These are phyloP conservation scores for Mus spretus DNA, from an alignment of 2,797 vertebrate species.

Conservation along the genomic window DNA sequence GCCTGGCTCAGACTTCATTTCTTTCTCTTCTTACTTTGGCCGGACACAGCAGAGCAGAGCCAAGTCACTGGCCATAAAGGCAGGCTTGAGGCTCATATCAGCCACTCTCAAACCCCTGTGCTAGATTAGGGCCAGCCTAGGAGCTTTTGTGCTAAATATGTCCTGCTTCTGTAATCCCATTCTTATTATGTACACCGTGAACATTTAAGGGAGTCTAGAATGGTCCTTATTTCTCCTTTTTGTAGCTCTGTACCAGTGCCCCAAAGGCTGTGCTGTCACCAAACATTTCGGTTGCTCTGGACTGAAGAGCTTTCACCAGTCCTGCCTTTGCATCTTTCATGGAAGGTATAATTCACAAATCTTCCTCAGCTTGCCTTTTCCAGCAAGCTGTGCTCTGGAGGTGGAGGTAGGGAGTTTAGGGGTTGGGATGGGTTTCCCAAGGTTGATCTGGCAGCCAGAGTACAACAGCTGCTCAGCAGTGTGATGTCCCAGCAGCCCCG, in stretches of 20 bases:
- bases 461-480: slow-evolving; percentile 87
- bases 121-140: neutral
- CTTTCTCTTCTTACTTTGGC: neutral
- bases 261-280: neutral
- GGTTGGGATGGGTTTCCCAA: slow-evolving; percentile 61
- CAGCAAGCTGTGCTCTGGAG: slow-evolving; percentile 62
- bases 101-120: neutral
- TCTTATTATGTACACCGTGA: neutral
- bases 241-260: neutral
- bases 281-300: slow-evolving; percentile 37
- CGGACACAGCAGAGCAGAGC: neutral
- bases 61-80: slow-evolving; percentile 4
- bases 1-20: slow-evolving; percentile 16
- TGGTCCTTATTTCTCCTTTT: neutral
- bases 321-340: slow-evolving; percentile 79
- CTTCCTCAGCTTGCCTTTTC: slow-evolving; percentile 64
- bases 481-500: slow-evolving; percentile 85
- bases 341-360: slow-evolving; percentile 70
- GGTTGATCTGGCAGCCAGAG: slow-evolving; percentile 85
- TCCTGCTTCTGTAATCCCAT: slow-evolving; percentile 27
- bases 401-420: slow-evolving; percentile 7
- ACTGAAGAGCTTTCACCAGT: slow-evolving; percentile 75
- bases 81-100: neutral
- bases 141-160: neutral
- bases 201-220: neutral